phyloP scores from a whole-genome alignment of 92 coral and sea anemone species.

The Zoanthus sociatus region DNA sequence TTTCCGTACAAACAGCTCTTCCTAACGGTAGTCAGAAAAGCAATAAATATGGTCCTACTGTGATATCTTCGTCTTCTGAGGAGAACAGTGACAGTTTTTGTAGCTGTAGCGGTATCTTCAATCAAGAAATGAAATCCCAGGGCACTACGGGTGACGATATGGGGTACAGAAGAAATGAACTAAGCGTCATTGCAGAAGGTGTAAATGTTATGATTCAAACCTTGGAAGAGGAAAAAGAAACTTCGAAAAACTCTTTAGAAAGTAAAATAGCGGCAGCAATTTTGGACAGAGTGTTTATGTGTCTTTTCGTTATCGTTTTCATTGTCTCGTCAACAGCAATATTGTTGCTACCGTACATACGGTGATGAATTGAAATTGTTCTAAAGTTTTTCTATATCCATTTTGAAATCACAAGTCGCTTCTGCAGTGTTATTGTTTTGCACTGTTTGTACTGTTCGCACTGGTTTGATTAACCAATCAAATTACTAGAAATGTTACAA shows the following conservation, averaged over 20 bases:
- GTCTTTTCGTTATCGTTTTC: slow-evolving; percentile 67
- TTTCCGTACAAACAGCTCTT: background rate
- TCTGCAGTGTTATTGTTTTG: too few species aligned
- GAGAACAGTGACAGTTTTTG: slow-evolving; percentile 30
- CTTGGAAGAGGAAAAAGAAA: slow-evolving; percentile 59
- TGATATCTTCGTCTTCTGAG: slow-evolving; percentile 21
- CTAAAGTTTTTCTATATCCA: too few species aligned
- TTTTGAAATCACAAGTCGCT: background rate
- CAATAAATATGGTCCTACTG: background rate
- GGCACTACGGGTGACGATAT: background rate
- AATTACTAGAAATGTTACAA: too few species aligned
- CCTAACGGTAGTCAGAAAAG: slow-evolving; percentile 3
- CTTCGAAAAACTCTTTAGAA: slow-evolving; percentile 60
- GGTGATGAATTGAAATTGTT: background rate
- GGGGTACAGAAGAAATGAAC: background rate
- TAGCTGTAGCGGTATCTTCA: slow-evolving; percentile 21
- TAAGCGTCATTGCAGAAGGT: slow-evolving; percentile 44
- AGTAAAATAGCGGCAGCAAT: slow-evolving; percentile 83
- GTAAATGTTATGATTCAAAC: slow-evolving; percentile 56
- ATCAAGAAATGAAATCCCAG: background rate
- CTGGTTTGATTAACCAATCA: too few species aligned
- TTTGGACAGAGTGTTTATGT: slow-evolving; percentile 83
- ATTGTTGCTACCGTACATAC: slow-evolving; percentile 62
- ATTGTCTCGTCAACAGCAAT: slow-evolving; percentile 63
- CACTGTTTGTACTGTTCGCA: too few species aligned